Base-by-base conservation (phyloP, 1,140 invertebrate genomes). In the Harpegnathos saltator region DNA sequence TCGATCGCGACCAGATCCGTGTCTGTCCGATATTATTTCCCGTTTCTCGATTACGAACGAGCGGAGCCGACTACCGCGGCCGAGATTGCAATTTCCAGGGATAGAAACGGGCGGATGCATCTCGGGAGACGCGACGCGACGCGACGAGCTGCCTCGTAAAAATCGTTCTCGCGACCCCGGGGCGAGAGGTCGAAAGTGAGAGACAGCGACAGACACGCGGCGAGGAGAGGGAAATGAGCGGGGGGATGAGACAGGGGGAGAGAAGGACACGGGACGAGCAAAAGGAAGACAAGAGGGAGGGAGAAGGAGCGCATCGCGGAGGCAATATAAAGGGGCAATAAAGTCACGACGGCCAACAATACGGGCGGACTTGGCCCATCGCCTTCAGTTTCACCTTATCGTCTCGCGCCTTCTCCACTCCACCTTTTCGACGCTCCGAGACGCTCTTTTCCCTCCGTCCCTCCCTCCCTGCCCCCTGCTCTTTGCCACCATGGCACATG, bases 261-360 rank as follows among this genome's bases (percentile, higher is more conserved):
- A 19, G 52, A 38, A n/a, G 15, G 24, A 58, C n/a, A 19, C 4
- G 56, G 56, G 15, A 58, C 7, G 56, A 7, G 15, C 2, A 5
- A 33, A 33, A 5, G 38, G 71, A 73, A 3, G 29, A 62, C 29
- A 22, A 68, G 54, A 68, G 71, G 38, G 58, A 82, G 54, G 33
- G 71, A 66, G 38, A 73, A 48, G 22, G 26, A 75, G 69, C 61
- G 73, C 61, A 71, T 65, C 54, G 74, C 48, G 62, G 72, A 89
- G 66, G 85, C 83, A 90, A 90, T 90, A 90, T 89, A 90, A 89
- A 85, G 69, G 83, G 71, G 83, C 87, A 89, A 90, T 90, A 90
- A 90, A 90, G 87, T 90, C 89, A 89, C 85, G 85, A 88, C 65
- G 83, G 54, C 66, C 84, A 87, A 89, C 82, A 87, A 89, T 89